Percentiles rank a stretch among this genome's conserved stretches.
These are phyloP conservation scores for Poecilus cupreus DNA, from an alignment of 2,888 invertebrate species.

Conservation along the genomic window DNA sequence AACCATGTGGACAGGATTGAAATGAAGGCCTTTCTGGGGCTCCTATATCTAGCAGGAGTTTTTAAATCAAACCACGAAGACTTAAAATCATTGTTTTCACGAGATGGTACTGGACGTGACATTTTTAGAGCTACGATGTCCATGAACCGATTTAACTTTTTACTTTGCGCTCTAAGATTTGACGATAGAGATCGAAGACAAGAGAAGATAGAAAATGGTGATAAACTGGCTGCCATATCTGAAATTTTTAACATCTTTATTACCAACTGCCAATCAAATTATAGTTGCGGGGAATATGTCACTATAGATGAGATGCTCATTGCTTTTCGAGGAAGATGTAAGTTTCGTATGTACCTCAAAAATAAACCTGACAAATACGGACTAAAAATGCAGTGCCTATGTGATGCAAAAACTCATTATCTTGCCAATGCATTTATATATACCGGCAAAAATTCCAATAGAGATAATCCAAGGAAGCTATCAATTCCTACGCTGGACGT, in stretches of 20 bases:
- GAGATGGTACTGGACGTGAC: constrained; percentile 30
- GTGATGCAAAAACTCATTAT: no score
- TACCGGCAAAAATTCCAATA: constrained; percentile 61
- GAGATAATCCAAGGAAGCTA: constrained; percentile 58
- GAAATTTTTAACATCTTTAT: constrained; percentile 34
- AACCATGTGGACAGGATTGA: constrained; percentile 14
- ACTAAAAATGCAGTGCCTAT: no score
- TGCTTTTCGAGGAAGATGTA: constrained; percentile 21
- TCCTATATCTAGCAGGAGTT: background rate
- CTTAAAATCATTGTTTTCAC: background rate
- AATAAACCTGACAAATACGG: constrained; percentile 37
- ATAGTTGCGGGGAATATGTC: constrained; percentile 33
- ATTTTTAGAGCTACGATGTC: constrained; percentile 43
- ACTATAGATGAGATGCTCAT: constrained; percentile 41
- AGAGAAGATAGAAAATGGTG: constrained; percentile 15
- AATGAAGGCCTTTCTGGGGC: constrained; percentile 28
- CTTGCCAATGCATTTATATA: constrained; percentile 7
- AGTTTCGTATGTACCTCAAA: background rate
- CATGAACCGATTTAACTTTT: constrained; percentile 29
- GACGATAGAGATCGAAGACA: constrained; percentile 40
- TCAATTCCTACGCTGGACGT: constrained; percentile 61
- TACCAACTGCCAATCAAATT: constrained; percentile 46
- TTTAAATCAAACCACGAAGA: constrained; percentile 6
- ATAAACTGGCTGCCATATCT: constrained; percentile 31
- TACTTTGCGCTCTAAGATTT: constrained; percentile 41